Base-by-base conservation (phyloP, 1,140 invertebrate genomes). In the Lepidurus couesii region DNA sequence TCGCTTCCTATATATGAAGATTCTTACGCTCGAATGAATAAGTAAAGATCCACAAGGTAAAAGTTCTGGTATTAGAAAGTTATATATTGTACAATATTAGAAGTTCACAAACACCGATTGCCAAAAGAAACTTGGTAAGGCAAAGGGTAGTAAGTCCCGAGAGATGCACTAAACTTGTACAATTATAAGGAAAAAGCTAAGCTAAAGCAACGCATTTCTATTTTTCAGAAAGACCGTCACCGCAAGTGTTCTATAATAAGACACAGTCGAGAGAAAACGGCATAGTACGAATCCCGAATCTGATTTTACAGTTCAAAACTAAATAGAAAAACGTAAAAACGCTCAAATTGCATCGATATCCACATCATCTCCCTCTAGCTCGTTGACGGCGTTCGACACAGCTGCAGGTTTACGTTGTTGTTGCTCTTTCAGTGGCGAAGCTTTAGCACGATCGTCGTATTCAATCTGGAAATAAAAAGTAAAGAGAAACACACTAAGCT, bases 311-410 rank as follows among this genome's bases (percentile, higher is more conserved):
- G 43, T 9, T 26, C 13, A 47, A 53, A 26, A 34, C 76, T 77
- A 44, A 11, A 43, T 75, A 6, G 75, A 34, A 34, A 34, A 75
- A 75, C 75, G 34, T 34, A 26, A 26, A 26, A 26, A 26, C 47
- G 47, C 1, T 89, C 93, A 97, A 85, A 96, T 96, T 84, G 92
- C 93, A 89, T 97, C 95, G 84, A 96, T 96, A 85, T 96, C 94
- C 82, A 96, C 86, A 82, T 90, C 91, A 81, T 93, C 91, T 82
- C 90, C 90, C 42, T 89, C 93, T 74, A 90, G 87, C 6, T 80
- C 80, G 11, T 76, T 74, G 21, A 74, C 77, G 7, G 78, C 77
- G 73, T 87, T 85, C 81, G 84, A 82, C 9, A 47, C 78, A 73
- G 81, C 76, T 42, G 80, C 42, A 78, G 73, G 34, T 34, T 78